Evolutionary conservation across 2,113 vertebrate genomes (phyloP).

Genomic region (Sclerurus mexicanus): DNA sequence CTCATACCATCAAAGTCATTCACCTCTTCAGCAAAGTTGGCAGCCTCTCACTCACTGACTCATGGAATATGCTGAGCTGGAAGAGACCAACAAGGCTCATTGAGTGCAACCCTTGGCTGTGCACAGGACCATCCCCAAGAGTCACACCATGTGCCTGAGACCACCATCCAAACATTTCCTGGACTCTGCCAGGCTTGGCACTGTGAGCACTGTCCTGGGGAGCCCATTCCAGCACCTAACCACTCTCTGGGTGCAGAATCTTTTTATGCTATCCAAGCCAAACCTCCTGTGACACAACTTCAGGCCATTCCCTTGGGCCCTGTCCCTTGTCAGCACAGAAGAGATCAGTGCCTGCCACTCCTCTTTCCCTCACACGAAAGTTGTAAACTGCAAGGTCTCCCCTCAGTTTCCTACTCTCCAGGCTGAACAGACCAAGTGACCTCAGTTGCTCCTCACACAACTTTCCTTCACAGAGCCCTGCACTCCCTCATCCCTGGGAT

Average conservation of each 20-base stretch:
- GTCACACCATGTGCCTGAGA: background rate
- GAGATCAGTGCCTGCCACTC: background rate
- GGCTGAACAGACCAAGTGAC: background rate
- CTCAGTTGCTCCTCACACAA: background rate
- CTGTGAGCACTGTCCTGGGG: background rate
- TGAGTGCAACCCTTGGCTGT: background rate
- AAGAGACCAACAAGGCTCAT: background rate
- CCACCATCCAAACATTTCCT: background rate
- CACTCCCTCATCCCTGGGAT: too few species aligned
- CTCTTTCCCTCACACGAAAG: background rate
- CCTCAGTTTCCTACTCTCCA: background rate
- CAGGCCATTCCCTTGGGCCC: background rate
- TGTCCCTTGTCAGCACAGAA: background rate
- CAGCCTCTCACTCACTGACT: background rate
- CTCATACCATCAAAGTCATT: background rate
- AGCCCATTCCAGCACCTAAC: background rate
- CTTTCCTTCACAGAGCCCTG: background rate
- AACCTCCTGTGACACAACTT: background rate
- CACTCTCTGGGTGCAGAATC: background rate
- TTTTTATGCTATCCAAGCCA: background rate
- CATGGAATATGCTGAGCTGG: background rate
- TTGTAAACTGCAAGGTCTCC: background rate
- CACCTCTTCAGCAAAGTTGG: background rate
- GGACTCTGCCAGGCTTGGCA: background rate
- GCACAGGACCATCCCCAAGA: background rate